A percentile compares a stretch with the other conserved stretches of the same genome.
Conservation (phyloP, 2,797 vertebrate species). For the Selene dorsalis region DNA sequence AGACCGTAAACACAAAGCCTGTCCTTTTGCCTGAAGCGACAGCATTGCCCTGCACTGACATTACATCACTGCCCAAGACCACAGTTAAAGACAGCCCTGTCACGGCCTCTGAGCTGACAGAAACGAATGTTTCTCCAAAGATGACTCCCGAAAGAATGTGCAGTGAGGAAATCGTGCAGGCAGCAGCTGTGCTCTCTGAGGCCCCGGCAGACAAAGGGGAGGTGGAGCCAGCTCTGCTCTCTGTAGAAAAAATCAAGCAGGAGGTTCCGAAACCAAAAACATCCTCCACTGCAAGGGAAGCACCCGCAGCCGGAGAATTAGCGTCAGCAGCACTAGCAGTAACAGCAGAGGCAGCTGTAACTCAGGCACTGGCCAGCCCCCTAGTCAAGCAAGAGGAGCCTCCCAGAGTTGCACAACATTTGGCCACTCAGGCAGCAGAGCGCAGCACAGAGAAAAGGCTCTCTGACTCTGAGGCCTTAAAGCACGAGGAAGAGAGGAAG, state of each 20-base stretch:
- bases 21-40: conserved; percentile 53
- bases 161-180: conserved; percentile 76
- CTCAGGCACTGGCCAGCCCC: conserved; percentile 78
- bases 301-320: conserved; percentile 77
- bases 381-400: conserved; percentile 80
- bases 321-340: conserved; percentile 80
- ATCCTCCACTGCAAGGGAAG: conserved; percentile 81
- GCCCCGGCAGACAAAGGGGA: conserved; percentile 83
- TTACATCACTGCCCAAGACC: conserved; percentile 50
- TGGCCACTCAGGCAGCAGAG: conserved; percentile 78
- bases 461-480: conserved; percentile 68
- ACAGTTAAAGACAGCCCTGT: conserved; percentile 48
- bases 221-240: conserved; percentile 78
- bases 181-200: conserved; percentile 84
- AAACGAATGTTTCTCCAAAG: conserved; percentile 66
- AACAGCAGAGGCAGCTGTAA: conserved; percentile 76
- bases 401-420: conserved; percentile 85
- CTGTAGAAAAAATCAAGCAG: conserved; percentile 83
- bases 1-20: conserved; percentile 53
- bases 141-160: conserved; percentile 79
- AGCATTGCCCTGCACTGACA: conserved; percentile 46
- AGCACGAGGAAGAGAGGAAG: conserved; percentile 73
- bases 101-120: conserved; percentile 52
- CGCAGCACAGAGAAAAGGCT: conserved; percentile 77
- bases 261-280: conserved; percentile 86